Base-by-base conservation (phyloP, 92 coral and sea anemone genomes). In the Umimayanthus kanabou region DNA sequence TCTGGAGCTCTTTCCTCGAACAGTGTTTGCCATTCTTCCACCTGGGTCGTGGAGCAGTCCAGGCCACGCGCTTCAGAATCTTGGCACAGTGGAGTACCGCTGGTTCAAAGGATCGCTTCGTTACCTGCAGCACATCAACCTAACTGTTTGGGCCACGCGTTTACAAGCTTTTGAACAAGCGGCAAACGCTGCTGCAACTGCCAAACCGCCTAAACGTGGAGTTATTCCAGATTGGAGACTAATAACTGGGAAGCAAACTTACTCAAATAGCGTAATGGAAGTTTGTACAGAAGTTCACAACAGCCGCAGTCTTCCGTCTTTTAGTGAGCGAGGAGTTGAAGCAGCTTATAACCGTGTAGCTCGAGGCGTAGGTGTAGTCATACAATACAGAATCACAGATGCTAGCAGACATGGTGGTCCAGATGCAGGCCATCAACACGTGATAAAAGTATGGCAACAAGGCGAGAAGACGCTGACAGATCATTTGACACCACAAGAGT, bases 1-100 rank as follows among this genome's bases (percentile, higher is more conserved):
- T 28, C 75, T 28, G 14, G 5, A 16, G 9, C 58, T 29, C 16
- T 40, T 33, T 33, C 37, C 80, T 6, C 55, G 26, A 39, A 29
- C 29, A 22, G 1, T 8, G 16, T 39, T 26, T 2, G 80, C 13
- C 28, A 42, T 76, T 76, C 55, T 76, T 20, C 80, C 80, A 0
- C 80, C 80, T 8, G 80, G 80, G 20, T 76, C 80, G 4, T 76
- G 80, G 80, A 0, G 15, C 37, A 33, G 0, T 1, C 4, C 28
- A n/a, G 30, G 30, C 13, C 80, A 76, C 11, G 57, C 29, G 30
- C 80, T 76, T 76, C 58, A 76, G 58, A 42, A 22, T 13, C 26
- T 42, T 6, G 80, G 80, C 11, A 42, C 80, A 23, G 30, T 15
- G 5, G 80, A 76, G n/a, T 76, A 76, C 57, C 80, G 80, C 80